Evolutionary conservation across 2,888 invertebrate species (phyloP).

Genomic region (Leucania comma): DNA sequence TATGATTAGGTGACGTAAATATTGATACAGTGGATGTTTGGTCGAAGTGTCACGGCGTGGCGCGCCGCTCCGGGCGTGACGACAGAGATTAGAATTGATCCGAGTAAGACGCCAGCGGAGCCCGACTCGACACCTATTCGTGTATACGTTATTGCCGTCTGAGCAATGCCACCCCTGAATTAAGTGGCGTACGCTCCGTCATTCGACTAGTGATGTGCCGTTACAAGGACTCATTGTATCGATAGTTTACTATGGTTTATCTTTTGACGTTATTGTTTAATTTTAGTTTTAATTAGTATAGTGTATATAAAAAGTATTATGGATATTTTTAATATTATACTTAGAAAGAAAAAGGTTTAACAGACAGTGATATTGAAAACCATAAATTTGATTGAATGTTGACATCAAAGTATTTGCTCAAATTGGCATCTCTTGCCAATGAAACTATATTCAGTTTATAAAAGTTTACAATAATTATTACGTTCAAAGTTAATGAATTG

Average conservation of each 20-base stretch:
- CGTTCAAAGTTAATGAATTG: constrained; percentile 15
- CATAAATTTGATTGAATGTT: not conserved
- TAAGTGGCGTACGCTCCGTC: constrained; percentile 73
- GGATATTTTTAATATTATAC: too few relatives aligned
- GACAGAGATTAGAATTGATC: constrained; percentile 85
- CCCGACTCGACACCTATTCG: constrained; percentile 78
- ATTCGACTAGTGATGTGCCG: constrained; percentile 71
- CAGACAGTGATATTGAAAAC: not conserved
- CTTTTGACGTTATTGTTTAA: not conserved
- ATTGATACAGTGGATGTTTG: constrained; percentile 68
- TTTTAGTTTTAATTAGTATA: not conserved
- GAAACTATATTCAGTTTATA: not conserved
- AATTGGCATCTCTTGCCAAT: not conserved
- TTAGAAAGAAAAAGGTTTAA: not conserved
- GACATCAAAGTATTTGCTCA: not conserved
- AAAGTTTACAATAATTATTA: not conserved
- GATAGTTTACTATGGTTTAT: constrained; percentile 51
- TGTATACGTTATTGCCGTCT: constrained; percentile 81
- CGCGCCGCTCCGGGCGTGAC: constrained; percentile 74
- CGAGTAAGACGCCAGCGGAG: constrained; percentile 75
- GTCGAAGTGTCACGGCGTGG: constrained; percentile 68
- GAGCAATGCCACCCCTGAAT: constrained; percentile 82
- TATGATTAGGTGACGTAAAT: constrained; percentile 73
- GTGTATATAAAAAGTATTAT: not conserved
- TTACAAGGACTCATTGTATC: constrained; percentile 51